phyloP scores from a whole-genome alignment of 2,113 vertebrate genomes.

The Clarias batrachus region DNA sequence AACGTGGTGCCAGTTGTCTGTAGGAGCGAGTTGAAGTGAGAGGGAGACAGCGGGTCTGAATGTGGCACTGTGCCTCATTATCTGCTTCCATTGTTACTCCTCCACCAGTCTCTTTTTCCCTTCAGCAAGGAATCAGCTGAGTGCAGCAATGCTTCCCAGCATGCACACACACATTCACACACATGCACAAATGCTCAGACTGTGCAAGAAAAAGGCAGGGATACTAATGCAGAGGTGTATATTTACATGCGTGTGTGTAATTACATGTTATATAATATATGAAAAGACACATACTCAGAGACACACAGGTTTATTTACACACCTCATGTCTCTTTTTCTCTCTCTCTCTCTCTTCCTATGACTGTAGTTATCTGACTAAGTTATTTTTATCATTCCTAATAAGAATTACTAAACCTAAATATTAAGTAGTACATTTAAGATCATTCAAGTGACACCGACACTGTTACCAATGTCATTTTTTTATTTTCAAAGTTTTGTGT shows the following conservation, averaged over 20 bases:
- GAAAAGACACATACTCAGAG: slow-evolving; percentile 29
- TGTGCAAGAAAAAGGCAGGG: neutral
- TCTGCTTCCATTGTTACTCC: slow-evolving; percentile 57
- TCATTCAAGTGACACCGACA: slow-evolving; percentile 57
- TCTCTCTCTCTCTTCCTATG: neutral
- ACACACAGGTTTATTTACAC: neutral
- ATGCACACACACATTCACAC: slow-evolving; percentile 40
- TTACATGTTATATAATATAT: too few relatives aligned
- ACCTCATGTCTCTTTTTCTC: neutral
- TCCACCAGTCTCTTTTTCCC: slow-evolving; percentile 58
- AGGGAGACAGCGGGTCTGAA: slow-evolving; percentile 34
- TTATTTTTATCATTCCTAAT: neutral
- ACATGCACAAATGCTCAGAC: slow-evolving; percentile 32
- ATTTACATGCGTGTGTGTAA: neutral
- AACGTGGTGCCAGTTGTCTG: slow-evolving; percentile 45
- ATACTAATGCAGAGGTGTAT: slow-evolving; percentile 6
- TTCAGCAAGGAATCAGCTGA: slow-evolving; percentile 54
- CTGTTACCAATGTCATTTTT: slow-evolving; percentile 59
- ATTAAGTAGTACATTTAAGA: neutral
- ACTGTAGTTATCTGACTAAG: slow-evolving; percentile 29
- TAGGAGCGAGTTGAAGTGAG: slow-evolving; percentile 18
- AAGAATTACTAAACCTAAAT: slow-evolving; percentile 60
- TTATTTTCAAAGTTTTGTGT: slow-evolving; percentile 62
- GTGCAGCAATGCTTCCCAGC: slow-evolving; percentile 32
- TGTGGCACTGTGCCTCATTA: slow-evolving; percentile 51